These are phyloP conservation scores for Sebastes flavidus DNA, from an alignment of 2,797 vertebrate species.

Conservation along the genomic window DNA sequence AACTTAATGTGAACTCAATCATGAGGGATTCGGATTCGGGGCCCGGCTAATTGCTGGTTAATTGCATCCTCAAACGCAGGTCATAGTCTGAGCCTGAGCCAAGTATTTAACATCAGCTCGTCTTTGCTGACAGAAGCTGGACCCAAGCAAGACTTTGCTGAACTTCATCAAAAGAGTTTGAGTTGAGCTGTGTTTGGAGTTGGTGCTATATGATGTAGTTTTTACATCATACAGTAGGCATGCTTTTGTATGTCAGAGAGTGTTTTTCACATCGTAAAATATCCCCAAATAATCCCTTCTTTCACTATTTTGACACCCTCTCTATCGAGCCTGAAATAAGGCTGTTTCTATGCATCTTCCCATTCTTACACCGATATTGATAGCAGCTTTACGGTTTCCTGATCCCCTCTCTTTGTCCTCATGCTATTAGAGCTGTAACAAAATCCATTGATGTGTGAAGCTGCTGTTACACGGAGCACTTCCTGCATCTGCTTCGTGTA, in stretches of 20 bases:
- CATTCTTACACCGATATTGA: background rate
- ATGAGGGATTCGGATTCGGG: constrained; percentile 28
- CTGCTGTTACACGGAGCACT: background rate
- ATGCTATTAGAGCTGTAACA: background rate
- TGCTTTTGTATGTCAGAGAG: background rate
- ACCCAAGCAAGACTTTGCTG: constrained; percentile 14
- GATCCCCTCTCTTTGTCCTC: background rate
- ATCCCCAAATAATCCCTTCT: background rate
- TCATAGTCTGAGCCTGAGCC: constrained; percentile 39
- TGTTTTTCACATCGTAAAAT: background rate
- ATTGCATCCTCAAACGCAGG: constrained; percentile 59
- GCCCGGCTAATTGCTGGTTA: constrained; percentile 65
- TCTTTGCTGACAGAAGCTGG: constrained; percentile 39
- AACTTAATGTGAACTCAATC: constrained; percentile 54
- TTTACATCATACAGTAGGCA: background rate
- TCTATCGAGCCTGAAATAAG: background rate
- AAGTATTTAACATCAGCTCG: constrained; percentile 35
- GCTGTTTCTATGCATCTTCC: background rate
- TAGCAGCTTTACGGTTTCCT: background rate
- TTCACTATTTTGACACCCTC: background rate
- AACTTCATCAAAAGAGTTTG: constrained; percentile 20
- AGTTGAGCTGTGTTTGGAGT: background rate
- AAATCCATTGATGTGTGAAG: background rate
- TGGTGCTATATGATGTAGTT: background rate
- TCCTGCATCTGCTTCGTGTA: background rate